These are phyloP conservation scores for Mimas tiliae DNA, from an alignment of 2,888 invertebrate species.

Conservation along the genomic window DNA sequence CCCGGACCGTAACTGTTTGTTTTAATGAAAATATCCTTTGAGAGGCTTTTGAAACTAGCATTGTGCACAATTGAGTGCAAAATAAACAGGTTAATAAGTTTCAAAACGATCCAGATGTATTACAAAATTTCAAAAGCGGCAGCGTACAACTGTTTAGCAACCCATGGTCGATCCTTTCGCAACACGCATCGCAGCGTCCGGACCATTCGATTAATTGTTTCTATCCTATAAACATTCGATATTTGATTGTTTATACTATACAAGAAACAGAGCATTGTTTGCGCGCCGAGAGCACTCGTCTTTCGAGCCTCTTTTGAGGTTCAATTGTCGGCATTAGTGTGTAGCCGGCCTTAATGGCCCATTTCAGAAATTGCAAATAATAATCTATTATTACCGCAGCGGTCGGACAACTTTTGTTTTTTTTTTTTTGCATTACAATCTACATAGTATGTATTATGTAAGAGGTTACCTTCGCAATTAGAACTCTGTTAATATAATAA, in stretches of 20 bases:
- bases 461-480: constrained; percentile 64
- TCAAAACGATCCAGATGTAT: constrained; percentile 84
- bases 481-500: constrained; percentile 49
- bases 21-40: constrained; percentile 75
- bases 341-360: constrained; percentile 28
- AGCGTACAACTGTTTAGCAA: constrained; percentile 80
- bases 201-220: constrained; percentile 82
- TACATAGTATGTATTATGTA: constrained; percentile 64
- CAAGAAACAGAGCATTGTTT: constrained; percentile 36
- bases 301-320: constrained; percentile 16
- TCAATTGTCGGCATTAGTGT: constrained; percentile 21
- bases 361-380: constrained; percentile 33
- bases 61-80: constrained; percentile 67
- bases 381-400: constrained; percentile 19
- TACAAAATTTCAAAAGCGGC: constrained; percentile 78
- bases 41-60: constrained; percentile 66
- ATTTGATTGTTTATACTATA: constrained; percentile 73
- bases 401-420: constrained; percentile 50
- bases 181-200: constrained; percentile 80
- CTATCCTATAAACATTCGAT: constrained; percentile 67
- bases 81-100: constrained; percentile 83
- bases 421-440: constrained; percentile 59
- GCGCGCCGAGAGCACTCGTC: constrained; percentile 23
- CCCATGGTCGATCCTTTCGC: constrained; percentile 73
- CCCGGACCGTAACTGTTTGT: constrained; percentile 57